Evolutionary conservation across 2,888 invertebrate species (phyloP).

Genomic region (Diogma glabrata): DNA sequence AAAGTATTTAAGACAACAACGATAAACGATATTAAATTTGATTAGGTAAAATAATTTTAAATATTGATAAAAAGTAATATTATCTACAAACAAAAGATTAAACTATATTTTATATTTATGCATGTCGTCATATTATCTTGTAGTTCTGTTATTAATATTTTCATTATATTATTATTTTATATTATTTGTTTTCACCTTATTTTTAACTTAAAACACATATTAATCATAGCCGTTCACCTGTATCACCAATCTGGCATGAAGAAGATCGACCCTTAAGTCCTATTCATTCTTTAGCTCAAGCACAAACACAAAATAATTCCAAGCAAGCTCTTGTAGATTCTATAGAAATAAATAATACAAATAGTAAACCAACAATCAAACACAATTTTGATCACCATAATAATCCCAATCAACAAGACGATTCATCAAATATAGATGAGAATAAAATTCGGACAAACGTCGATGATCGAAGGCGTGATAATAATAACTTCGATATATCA

Average conservation of each 20-base stretch:
- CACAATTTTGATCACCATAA: slow-evolving; percentile 1
- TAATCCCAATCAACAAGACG: background rate
- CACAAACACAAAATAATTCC: slow-evolving; percentile 14
- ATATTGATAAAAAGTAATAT: background rate
- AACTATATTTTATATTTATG: no score
- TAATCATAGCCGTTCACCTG: slow-evolving; percentile 31
- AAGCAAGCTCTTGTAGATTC: slow-evolving; percentile 15
- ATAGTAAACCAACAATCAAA: slow-evolving; percentile 12
- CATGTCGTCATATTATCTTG: no score
- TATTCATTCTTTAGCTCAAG: slow-evolving; percentile 24
- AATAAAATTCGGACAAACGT: background rate
- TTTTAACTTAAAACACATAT: background rate
- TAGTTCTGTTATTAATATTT: background rate
- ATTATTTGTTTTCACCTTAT: background rate
- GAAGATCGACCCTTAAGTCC: slow-evolving; percentile 34
- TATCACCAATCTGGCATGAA: slow-evolving; percentile 35
- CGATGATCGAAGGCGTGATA: slow-evolving; percentile 13
- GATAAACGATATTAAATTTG: no score
- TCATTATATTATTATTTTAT: background rate
- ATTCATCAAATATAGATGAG: background rate
- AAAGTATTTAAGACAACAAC: no score
- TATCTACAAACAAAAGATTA: no score
- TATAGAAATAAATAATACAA: slow-evolving; percentile 17
- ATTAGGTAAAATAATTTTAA: no score
- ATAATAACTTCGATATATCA: slow-evolving; percentile 53